Evolutionary conservation across 2,113 vertebrate genomes (phyloP), one percentile per base, ranked within the genome.

Genomic region (Halichoerus grypus): DNA sequence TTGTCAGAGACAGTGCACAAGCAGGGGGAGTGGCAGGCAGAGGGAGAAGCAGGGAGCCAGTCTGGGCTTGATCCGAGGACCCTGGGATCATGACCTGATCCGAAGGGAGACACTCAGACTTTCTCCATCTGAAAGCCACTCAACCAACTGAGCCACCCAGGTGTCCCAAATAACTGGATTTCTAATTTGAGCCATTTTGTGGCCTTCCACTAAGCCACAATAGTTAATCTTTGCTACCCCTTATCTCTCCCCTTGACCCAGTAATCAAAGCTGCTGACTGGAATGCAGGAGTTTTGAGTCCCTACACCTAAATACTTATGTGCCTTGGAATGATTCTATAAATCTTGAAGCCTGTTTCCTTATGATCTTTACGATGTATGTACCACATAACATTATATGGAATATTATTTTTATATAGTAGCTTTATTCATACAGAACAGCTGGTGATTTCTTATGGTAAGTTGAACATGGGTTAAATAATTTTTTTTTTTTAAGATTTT

Each of bases 371-470:
- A 93, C 94, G 15, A n/a, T 77, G 1, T 42, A 33, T 55, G 7
- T 49, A 61, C 13, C 39, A 61, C 2, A 33, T 51, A 80, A 81
- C 14, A 57, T 46, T 59, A 81, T 88, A 12, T 49, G 21, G 19
- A 84, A 3, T 51, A 57, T 71, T 95, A 63, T 65, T 92, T 96
- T 96, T 49, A 42, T 65, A 36, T 82, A 81, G n/a, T 92, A 88
- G 39, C 59, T 86, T 61, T 95, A 49, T 72, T 86, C 42, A 80
- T 92, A 67, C 10, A 57, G 33, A 87, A 63, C 7, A 84, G 36
- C 46, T 97, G 26, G 36, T 71, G 26, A 71, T 83, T 95, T 96
- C 33, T 92, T 67, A 24, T 74, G 63, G 55, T 86, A 51, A 93
- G 22, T n/a, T 94, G 36, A 89, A 69, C 53, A 61, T 13, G 0